Base-by-base conservation (phyloP, 2,113 vertebrate species). In the Corvus cornix region DNA sequence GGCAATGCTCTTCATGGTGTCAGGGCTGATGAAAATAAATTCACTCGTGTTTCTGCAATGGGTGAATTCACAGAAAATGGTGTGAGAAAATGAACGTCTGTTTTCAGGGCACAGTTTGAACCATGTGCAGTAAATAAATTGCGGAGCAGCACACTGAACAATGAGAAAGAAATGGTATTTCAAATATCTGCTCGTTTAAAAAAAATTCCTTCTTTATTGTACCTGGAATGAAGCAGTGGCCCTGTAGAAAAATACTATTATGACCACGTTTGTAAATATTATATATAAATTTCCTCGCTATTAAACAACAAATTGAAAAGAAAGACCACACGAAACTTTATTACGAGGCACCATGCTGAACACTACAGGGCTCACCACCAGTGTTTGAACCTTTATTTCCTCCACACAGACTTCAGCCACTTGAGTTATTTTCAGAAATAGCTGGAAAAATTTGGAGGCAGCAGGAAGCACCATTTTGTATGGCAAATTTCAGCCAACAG, bases 71-170 rank as follows among this genome's bases (percentile, higher is more conserved):
- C 41, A 72, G 46, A 66, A 95, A 89, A 79, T 13, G 17, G 62
- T 72, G 12, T 37, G 48, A 89, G 69, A 74, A 89, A 95, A 94
- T 66, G 41, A 82, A 10, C 70, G 64, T 72, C 76, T 84, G 53
- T 82, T 94, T 89, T 84, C 53, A 92, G 80, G 73, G 89, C 84
- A 95, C 64, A 62, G 49, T 91, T 76, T 56, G 77, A 94, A 62
- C 78, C 27, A 17, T 84, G 87, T 79, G 70, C 84, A 73, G 84
- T 85, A 91, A 96, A 94, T 87, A 95, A 95, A 78, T 44, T 55
- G 81, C 4, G 6, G 41, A 87, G 53, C 48, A 75, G 66, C 84
- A 84, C 58, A 46, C 12, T 66, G 59, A 95, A 73, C 6, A 19
- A 53, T 53, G 53, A 68, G 44, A 77, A 80, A 21, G 43, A 91